Evolutionary conservation across 2,888 invertebrate genomes (phyloP), one percentile per base, ranked within the genome.

Genomic region (Conops quadrifasciatus): DNA sequence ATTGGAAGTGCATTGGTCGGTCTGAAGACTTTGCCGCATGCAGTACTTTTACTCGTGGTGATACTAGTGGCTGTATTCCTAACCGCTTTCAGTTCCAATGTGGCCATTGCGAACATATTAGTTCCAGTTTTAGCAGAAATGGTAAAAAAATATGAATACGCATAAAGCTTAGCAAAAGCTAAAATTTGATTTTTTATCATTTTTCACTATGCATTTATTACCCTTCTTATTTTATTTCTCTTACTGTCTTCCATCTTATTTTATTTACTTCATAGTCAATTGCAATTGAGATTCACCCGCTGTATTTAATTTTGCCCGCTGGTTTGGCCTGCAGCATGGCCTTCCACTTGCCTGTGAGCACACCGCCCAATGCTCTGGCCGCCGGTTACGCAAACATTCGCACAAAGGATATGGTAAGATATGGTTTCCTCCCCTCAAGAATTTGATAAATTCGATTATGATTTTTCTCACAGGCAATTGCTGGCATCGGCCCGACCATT

Each of bases 311-410:
- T 91, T 88, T 96, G 78, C 96, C 97, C 0, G 94, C 95, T 0
- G 90, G 96, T 0, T 87, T 97, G 28, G 93, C 94, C 26, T 95
- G 95, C 83, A 96, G 96, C 68, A 95, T 95, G 88, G 95, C 94
- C 11, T 94, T 96, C 89, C 95, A 95, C 89, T 89, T 97, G 85
- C 97, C 96, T 0, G 96, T 97, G 16, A 96, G 96, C 63, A 97
- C 97, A 0, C 96, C 97, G 2, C 96, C 97, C 19, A 97, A 97
- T 86, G 97, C 97, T 3, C 94, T 98, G 72, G 96, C 94, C 0
- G 94, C 94, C 24, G 93, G 93, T 0, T 93, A 93, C 15, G 93
- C 93, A 2, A 91, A 91, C 78, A 94, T 95, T 86, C 90, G 90
- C 75, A 93, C 93, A 9, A 89, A 90, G 72, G 93, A 94, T 79